A percentile compares a stretch with the other conserved stretches of the same genome.
These are phyloP conservation scores for Anguilla rostrata DNA, from an alignment of 2,113 vertebrate genomes.

Conservation along the genomic window DNA sequence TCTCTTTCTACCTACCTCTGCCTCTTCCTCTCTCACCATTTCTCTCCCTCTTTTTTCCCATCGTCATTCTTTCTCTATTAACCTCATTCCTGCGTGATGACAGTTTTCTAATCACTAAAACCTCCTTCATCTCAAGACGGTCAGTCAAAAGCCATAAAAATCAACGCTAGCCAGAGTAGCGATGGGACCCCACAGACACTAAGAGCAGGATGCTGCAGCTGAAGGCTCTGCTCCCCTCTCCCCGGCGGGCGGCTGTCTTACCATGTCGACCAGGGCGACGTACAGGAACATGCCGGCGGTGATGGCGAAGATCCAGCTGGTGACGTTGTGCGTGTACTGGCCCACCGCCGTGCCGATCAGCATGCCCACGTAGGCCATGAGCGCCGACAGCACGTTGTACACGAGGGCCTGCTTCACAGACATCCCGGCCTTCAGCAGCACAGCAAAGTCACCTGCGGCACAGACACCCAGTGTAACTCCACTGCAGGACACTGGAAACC, in stretches of 20 bases:
- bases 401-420: conserved; percentile 93
- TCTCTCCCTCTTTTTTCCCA: neutral
- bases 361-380: conserved; percentile 97
- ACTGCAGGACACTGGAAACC: neutral
- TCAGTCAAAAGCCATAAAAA: no score
- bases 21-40: neutral
- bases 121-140: no score
- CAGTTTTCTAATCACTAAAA: no score
- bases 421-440: conserved; percentile 97
- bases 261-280: conserved; percentile 97
- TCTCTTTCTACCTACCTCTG: neutral
- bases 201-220: neutral
- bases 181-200: neutral
- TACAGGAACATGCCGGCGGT: conserved; percentile 99
- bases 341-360: conserved; percentile 91
- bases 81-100: no score
- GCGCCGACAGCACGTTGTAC: conserved; percentile 94
- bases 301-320: conserved; percentile 95
- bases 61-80: neutral
- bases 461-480: neutral
- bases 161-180: no score
- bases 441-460: conserved; percentile 90
- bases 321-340: conserved; percentile 93
- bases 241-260: conserved; percentile 57
- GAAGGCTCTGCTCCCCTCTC: no score